Percentiles rank a stretch among this genome's conserved stretches.
phyloP scores from a whole-genome alignment of 2,113 vertebrate genomes.

The Arizona elegans region DNA sequence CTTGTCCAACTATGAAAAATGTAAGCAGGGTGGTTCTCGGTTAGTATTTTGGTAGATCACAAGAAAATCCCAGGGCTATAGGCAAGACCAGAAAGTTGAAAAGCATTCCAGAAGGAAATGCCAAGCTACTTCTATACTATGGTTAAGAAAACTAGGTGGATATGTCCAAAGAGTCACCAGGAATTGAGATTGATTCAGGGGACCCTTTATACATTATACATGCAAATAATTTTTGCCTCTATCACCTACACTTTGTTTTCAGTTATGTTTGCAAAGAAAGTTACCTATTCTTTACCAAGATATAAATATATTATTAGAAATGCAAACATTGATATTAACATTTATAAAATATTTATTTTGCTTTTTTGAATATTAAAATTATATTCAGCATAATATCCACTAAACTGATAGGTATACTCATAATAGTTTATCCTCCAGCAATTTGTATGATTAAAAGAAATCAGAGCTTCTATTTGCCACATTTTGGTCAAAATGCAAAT shows the following conservation, averaged over 20 bases:
- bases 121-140: background rate
- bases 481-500: background rate
- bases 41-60: background rate
- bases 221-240: background rate
- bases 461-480: background rate
- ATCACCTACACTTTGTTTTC: background rate
- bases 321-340: background rate
- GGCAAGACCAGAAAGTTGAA: background rate
- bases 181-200: background rate
- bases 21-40: background rate
- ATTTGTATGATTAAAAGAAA: background rate
- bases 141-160: background rate
- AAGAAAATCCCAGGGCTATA: background rate
- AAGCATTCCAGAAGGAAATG: background rate
- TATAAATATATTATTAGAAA: background rate
- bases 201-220: background rate
- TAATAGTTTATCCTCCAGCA: background rate
- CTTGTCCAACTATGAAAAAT: background rate
- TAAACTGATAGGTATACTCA: background rate
- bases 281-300: background rate
- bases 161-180: background rate
- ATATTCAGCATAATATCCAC: background rate
- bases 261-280: background rate
- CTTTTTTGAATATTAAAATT: background rate
- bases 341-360: background rate